Evolutionary conservation across 1,140 invertebrate species (phyloP).

Genomic region (Chlorops oryzae): DNA sequence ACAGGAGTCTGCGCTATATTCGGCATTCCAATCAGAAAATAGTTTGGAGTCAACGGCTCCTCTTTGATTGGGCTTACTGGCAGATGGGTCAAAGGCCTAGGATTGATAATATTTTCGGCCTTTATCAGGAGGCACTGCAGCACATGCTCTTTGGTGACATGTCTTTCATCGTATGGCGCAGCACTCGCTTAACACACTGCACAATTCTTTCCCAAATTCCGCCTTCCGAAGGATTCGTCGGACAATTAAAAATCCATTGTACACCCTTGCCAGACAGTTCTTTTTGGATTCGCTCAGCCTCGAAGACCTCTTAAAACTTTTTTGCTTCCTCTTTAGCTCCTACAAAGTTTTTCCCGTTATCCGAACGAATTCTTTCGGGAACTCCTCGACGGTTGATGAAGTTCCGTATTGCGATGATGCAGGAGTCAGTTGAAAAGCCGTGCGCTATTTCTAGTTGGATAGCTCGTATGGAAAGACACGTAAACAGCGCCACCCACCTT

Average conservation of each 20-base stretch:
- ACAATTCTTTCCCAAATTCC: conserved; percentile 31
- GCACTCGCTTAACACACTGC: conserved; percentile 20
- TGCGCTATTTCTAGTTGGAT: conserved; percentile 13
- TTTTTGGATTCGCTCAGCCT: conserved; percentile 3
- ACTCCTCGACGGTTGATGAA: conserved; percentile 9
- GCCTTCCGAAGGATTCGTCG: conserved; percentile 7
- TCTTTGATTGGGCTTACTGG: conserved; percentile 24
- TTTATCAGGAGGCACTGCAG: conserved; percentile 22
- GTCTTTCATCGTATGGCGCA: conserved; percentile 16
- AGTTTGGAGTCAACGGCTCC: conserved; percentile 13
- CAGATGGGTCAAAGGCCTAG: conserved; percentile 25
- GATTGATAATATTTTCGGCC: conserved; percentile 25
- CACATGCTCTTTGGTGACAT: conserved; percentile 20
- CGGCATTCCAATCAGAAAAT: conserved; percentile 6
- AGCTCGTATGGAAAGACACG: conserved; percentile 12
- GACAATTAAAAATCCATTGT: conserved; percentile 13
- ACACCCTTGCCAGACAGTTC: conserved; percentile 5
- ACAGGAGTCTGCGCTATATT: conserved; percentile 4
- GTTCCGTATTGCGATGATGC: conserved; percentile 11
- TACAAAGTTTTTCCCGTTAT: conserved; percentile 16
- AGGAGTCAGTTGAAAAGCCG: conserved; percentile 12
- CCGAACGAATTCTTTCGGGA: conserved; percentile 7
- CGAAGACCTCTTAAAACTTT: neutral
- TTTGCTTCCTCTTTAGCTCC: neutral
- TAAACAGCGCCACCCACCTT: conserved; percentile 9